Conservation (phyloP, 2,888 invertebrate species). For the Folsomia candida region DNA sequence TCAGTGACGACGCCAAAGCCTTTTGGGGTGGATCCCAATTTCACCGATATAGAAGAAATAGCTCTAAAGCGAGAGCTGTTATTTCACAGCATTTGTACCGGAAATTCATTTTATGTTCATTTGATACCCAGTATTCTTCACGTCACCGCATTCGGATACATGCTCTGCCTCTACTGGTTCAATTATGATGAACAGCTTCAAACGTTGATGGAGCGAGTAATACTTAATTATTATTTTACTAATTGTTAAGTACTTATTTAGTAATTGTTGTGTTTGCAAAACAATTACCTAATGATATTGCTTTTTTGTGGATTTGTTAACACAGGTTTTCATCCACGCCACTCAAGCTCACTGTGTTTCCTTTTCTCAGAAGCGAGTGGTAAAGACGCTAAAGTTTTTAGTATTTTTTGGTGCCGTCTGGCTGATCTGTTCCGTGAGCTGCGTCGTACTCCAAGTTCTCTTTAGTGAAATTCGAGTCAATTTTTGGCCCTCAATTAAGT, state of each 20-base stretch:
- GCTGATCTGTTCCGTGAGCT: constrained; percentile 66
- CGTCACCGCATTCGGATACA: constrained; percentile 69
- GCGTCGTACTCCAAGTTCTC: constrained; percentile 58
- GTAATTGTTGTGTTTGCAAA: constrained; percentile 13
- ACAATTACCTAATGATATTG: not conserved
- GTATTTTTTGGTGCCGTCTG: constrained; percentile 68
- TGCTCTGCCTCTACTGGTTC: constrained; percentile 70
- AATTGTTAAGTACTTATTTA: constrained; percentile 1
- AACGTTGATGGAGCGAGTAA: constrained; percentile 75
- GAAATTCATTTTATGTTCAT: constrained; percentile 69
- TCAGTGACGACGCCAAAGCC: no score
- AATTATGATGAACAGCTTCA: constrained; percentile 79
- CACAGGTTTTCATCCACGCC: constrained; percentile 70
- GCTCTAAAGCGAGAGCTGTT: no score
- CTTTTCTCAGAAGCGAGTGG: constrained; percentile 66
- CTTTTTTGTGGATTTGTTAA: not conserved
- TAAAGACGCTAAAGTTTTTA: constrained; percentile 71
- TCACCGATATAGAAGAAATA: no score
- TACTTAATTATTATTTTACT: no score
- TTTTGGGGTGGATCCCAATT: no score
- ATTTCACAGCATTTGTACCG: constrained; percentile 60
- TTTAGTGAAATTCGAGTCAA: constrained; percentile 34
- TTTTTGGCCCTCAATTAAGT: constrained; percentile 39
- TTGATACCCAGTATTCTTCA: constrained; percentile 71
- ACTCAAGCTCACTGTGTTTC: constrained; percentile 67